phyloP scores from a whole-genome alignment of 2,113 vertebrate genomes.

The Ovibos moschatus region DNA sequence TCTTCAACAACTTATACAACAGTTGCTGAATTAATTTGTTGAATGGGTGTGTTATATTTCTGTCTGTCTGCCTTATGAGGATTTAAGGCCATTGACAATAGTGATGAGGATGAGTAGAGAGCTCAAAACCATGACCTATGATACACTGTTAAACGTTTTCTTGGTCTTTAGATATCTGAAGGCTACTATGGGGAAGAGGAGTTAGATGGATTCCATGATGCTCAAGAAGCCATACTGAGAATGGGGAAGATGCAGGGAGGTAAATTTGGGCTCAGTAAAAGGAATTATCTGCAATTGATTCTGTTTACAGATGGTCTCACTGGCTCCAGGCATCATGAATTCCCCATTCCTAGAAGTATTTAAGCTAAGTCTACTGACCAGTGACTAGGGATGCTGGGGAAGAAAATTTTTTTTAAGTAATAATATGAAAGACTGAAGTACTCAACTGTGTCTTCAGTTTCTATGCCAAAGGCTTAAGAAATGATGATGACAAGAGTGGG shows the following conservation, averaged over 20 bases:
- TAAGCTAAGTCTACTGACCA: not conserved
- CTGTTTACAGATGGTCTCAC: not conserved
- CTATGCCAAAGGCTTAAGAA: not conserved
- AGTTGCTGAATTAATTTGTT: not conserved
- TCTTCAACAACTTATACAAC: not conserved
- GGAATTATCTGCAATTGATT: not conserved
- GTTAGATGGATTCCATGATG: not conserved
- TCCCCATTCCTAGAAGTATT: not conserved
- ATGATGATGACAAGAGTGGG: not conserved
- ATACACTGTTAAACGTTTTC: not conserved
- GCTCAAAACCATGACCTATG: not conserved
- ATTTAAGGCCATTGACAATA: not conserved
- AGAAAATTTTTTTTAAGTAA: not conserved
- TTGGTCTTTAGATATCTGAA: not conserved
- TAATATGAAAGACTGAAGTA: not conserved
- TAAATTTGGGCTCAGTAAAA: not conserved
- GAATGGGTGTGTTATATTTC: not conserved
- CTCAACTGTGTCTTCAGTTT: slow-evolving; percentile 5
- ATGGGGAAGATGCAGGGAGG: not conserved
- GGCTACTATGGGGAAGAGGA: not conserved
- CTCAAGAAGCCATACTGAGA: not conserved
- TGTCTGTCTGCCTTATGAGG: not conserved
- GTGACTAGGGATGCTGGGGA: not conserved
- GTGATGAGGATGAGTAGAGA: not conserved
- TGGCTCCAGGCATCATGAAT: not conserved